Conservation (phyloP, 23 tunicate genomes). For the Pegea sp. region DNA sequence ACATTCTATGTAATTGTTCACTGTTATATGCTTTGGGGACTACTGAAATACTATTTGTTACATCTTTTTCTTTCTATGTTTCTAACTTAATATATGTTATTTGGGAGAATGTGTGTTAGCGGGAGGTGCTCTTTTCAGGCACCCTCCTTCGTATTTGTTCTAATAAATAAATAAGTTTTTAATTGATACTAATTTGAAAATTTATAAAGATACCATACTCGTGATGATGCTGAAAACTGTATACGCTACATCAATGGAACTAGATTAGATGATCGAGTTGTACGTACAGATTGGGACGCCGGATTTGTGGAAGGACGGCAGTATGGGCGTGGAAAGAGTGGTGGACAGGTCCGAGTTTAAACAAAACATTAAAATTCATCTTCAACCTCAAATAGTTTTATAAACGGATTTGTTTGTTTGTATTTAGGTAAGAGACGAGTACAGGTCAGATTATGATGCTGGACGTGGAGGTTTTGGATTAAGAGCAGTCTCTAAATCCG, state of each 20-base stretch:
- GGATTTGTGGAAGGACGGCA: slow-evolving; percentile 97
- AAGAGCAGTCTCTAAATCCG: no score
- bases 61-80: no score
- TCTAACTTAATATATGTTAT: no score
- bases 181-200: no score
- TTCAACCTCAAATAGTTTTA: background rate
- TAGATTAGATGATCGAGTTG: slow-evolving; percentile 91
- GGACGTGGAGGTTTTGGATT: slow-evolving; percentile 98
- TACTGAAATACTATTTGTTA: no score
- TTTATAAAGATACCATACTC: slow-evolving; percentile 55
- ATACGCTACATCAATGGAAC: slow-evolving; percentile 93
- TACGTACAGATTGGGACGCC: slow-evolving; percentile 97
- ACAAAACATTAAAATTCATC: no score
- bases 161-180: no score
- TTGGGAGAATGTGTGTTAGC: no score
- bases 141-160: no score
- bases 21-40: no score
- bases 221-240: slow-evolving; percentile 49
- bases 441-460: slow-evolving; percentile 91
- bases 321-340: slow-evolving; percentile 91
- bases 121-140: no score
- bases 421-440: slow-evolving; percentile 87
- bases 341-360: slow-evolving; percentile 87
- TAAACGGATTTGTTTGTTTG: background rate
- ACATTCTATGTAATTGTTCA: no score